phyloP scores from a whole-genome alignment of 1,140 invertebrate genomes.

The Aradophagus sp. region DNA sequence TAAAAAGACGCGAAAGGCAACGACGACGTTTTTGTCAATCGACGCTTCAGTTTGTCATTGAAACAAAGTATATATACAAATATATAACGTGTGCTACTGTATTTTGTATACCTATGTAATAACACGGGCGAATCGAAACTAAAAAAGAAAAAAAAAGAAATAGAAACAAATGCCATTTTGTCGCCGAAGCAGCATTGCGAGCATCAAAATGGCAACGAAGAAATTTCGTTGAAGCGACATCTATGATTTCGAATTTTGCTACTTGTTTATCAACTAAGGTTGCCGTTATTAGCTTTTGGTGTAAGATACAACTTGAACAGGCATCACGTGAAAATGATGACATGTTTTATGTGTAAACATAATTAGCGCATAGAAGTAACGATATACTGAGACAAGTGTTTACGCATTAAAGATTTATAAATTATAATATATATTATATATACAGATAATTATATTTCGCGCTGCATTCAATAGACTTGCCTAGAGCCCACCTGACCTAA shows the following conservation, averaged over 20 bases:
- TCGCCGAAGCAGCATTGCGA: conserved; percentile 33
- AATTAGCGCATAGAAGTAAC: conserved; percentile 61
- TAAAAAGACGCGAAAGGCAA: too few relatives aligned
- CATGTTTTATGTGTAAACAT: conserved; percentile 63
- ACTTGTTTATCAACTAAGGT: too few relatives aligned
- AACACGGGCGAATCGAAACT: too few relatives aligned
- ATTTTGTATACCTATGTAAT: conserved; percentile 56
- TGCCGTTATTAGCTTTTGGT: conserved; percentile 70
- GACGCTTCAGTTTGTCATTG: conserved; percentile 43
- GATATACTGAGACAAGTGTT: conserved; percentile 69
- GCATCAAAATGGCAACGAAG: conserved; percentile 10
- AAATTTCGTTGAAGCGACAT: conserved; percentile 21
- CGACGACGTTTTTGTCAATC: conserved; percentile 59
- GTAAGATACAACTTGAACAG: conserved; percentile 61
- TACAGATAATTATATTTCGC: conserved; percentile 65
- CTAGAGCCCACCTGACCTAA: conserved; percentile 72
- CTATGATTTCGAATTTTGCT: too few relatives aligned
- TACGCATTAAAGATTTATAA: conserved; percentile 73
- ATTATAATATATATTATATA: conserved; percentile 73
- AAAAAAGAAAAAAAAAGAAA: conserved; percentile 12
- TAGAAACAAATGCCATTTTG: conserved; percentile 36
- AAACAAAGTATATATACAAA: conserved; percentile 37
- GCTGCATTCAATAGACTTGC: conserved; percentile 73
- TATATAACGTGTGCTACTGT: conserved; percentile 40
- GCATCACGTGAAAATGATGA: conserved; percentile 55